A percentile compares a stretch with the other conserved stretches of the same genome.
These are phyloP conservation scores for Bergia puertoricense DNA, from an alignment of 92 coral and sea anemone species.

Conservation along the genomic window DNA sequence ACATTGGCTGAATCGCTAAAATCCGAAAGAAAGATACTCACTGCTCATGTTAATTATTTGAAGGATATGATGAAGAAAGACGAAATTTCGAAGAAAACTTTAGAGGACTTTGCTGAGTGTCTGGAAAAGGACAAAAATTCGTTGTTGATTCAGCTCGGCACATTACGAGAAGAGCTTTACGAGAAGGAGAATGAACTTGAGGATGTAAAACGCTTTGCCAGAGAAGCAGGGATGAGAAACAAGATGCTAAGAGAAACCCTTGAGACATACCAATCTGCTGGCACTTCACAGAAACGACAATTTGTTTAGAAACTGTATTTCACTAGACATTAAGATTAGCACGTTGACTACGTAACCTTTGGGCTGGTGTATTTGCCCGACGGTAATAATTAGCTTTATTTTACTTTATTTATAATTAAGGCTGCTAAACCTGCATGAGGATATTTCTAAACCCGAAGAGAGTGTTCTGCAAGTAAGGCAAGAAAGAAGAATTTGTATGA, in stretches of 20 bases:
- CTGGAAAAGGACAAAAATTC: conserved; percentile 28
- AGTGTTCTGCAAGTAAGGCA: too few relatives aligned
- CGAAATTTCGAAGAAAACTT: conserved; percentile 12
- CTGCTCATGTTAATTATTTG: not conserved
- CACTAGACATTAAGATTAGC: too few relatives aligned
- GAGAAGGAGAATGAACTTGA: conserved; percentile 12
- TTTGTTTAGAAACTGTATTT: not conserved
- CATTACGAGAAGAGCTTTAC: conserved; percentile 13
- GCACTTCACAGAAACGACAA: conserved; percentile 1
- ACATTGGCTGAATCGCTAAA: not conserved
- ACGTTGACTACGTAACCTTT: too few relatives aligned
- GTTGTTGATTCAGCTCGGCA: not conserved
- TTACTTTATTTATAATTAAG: too few relatives aligned
- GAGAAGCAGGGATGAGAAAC: conserved; percentile 23
- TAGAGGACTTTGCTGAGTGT: conserved; percentile 15
- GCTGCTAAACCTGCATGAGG: too few relatives aligned
- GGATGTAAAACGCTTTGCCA: conserved; percentile 38
- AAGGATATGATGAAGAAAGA: conserved; percentile 19
- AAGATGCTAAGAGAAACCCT: conserved; percentile 19
- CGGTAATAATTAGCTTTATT: too few relatives aligned
- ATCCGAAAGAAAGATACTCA: conserved; percentile 19
- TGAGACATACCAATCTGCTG: conserved; percentile 2
- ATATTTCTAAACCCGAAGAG: too few relatives aligned
- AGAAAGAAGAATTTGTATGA: too few relatives aligned
- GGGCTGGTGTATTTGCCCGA: too few relatives aligned